Percentiles rank a stretch among this genome's conserved stretches.
Evolutionary conservation across 2,113 vertebrate genomes (phyloP).

Genomic region (Reinhardtius hippoglossoides): DNA sequence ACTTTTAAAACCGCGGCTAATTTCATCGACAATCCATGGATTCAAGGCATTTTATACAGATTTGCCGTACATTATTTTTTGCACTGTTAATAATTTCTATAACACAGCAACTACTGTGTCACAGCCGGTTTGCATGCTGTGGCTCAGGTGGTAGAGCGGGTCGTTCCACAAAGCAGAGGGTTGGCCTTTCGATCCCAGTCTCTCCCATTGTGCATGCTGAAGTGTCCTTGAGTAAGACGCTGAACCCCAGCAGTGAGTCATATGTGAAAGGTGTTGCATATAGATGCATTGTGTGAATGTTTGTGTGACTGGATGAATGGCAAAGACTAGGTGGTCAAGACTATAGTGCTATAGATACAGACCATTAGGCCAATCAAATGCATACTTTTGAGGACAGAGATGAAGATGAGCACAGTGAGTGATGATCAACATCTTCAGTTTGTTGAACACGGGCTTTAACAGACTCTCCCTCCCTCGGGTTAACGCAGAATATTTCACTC

Average conservation of each 20-base stretch:
- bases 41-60: too few species aligned
- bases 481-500: conserved; percentile 12
- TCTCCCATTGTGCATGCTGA: background rate
- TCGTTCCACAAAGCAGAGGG: background rate
- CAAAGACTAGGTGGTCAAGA: too few species aligned
- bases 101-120: background rate
- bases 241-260: background rate
- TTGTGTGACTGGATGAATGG: too few species aligned
- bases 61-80: too few species aligned
- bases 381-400: background rate
- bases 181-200: background rate
- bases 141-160: background rate
- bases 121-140: background rate
- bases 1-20: too few species aligned
- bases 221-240: background rate
- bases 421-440: background rate
- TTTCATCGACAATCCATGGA: too few species aligned
- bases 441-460: background rate
- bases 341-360: background rate
- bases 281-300: too few species aligned
- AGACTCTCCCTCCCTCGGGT: background rate
- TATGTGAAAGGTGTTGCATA: background rate
- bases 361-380: background rate
- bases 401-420: background rate
- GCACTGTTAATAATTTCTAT: too few species aligned